Base-by-base conservation (phyloP, 2,888 invertebrate genomes). In the Dryadula phaetusa region DNA sequence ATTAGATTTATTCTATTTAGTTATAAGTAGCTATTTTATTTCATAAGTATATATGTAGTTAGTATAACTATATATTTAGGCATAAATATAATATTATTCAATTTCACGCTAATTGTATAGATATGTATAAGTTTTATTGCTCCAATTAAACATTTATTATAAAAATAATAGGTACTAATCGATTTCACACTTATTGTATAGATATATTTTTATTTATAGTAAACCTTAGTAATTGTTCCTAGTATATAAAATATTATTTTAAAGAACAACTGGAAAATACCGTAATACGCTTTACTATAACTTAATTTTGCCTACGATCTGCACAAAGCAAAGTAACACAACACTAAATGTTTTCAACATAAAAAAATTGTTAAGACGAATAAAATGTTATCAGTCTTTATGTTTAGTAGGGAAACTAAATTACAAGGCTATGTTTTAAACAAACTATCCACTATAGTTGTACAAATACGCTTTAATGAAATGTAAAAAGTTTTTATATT, bases 331-430 rank as follows among this genome's bases (percentile, higher is more conserved):
- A 0, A 32, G 32, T 52, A 28, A 52, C 28, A 52, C 16, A 16
- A 49, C 7, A 49, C 25, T 0, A 52, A 49, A 49, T 28, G 4
- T 52, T 52, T 49, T 32, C 16, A 16, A 28, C 16, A 32, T 52
- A 22, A 56, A 54, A 44, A 53, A 44, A 56, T 56, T 37, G 37
- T 20, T 6, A 56, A 22, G 14, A 16, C n/a, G 16, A 16, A 52
- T 52, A 52, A 52, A 52, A 28, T 28, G 16, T 25, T 28, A 52
- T 16, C 28, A 28, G 32, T 28, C 28, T 52, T 52, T 52, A 52
- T 16, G 16, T 52, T 52, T 28, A 52, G 16, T 32, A 52, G 3
- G 28, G 16, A 28, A 52, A 52, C 28, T 16, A 52, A 52, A 52
- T 52, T 52, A 52, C 52, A 8, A 52, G 16, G 10, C 16, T 28